Conservation (phyloP, 2,797 vertebrate species). For the Neosilurus mollespiculum region DNA sequence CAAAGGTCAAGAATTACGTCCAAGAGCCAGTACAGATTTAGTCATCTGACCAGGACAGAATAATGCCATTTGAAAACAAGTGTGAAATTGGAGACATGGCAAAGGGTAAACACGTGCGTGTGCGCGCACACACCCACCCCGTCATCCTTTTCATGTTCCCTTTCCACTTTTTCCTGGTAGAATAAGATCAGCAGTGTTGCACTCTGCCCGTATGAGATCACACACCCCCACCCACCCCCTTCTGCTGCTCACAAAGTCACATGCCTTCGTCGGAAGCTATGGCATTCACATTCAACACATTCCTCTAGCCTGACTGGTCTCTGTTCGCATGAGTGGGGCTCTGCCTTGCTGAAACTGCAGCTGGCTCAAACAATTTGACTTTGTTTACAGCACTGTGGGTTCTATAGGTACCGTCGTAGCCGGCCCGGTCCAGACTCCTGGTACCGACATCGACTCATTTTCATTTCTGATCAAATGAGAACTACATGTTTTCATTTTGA, state of each 20-base stretch:
- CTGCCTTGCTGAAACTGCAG: slow-evolving; percentile 60
- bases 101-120: neutral
- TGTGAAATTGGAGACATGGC: slow-evolving; percentile 27
- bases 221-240: slow-evolving; percentile 21
- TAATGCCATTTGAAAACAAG: slow-evolving; percentile 41
- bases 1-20: slow-evolving; percentile 48
- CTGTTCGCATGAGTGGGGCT: slow-evolving; percentile 71
- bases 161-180: slow-evolving; percentile 24
- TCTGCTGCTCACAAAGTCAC: slow-evolving; percentile 65
- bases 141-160: slow-evolving; percentile 18
- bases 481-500: neutral
- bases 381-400: slow-evolving; percentile 51
- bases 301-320: slow-evolving; percentile 71
- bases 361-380: slow-evolving; percentile 64
- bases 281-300: slow-evolving; percentile 80
- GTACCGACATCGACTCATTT: neutral
- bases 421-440: neutral
- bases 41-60: slow-evolving; percentile 40
- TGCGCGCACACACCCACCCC: neutral
- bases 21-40: slow-evolving; percentile 3
- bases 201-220: slow-evolving; percentile 27
- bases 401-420: neutral
- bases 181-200: slow-evolving; percentile 49
- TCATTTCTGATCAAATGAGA: neutral
- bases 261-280: slow-evolving; percentile 75